These are phyloP conservation scores for Valencia hispanica DNA, from an alignment of 2,797 vertebrate genomes.

Conservation along the genomic window DNA sequence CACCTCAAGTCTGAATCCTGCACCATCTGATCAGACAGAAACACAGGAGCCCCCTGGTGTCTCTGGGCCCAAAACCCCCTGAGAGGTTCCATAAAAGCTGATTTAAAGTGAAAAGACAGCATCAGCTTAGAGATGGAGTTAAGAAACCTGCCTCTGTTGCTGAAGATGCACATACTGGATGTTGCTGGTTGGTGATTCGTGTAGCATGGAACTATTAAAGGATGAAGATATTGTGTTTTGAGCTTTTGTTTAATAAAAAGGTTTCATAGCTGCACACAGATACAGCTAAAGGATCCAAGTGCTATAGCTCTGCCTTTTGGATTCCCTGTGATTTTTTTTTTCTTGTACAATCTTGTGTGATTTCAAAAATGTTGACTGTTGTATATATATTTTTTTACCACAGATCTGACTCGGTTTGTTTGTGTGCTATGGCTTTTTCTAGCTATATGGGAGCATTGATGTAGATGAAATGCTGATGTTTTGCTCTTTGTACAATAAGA, in stretches of 20 bases:
- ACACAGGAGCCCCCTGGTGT: conserved; percentile 80
- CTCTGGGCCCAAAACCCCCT: conserved; percentile 87
- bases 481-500: not conserved
- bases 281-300: not conserved
- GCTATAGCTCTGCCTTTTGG: conserved; percentile 11
- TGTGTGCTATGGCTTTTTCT: conserved; percentile 17
- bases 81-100: conserved; percentile 60
- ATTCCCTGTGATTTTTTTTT: conserved; percentile 1
- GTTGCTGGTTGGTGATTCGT: conserved; percentile 10
- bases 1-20: conserved; percentile 61
- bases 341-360: not conserved
- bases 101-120: not conserved
- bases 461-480: conserved; percentile 7
- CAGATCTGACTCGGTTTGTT: not conserved
- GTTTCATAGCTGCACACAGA: conserved; percentile 7
- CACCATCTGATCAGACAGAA: conserved; percentile 82
- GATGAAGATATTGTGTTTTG: conserved; percentile 14
- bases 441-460: not conserved
- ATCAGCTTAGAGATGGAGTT: conserved; percentile 9
- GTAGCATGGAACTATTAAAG: conserved; percentile 2
- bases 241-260: conserved; percentile 8
- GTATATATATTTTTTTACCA: not conserved
- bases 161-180: conserved; percentile 29
- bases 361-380: conserved; percentile 1
- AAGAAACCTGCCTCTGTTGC: conserved; percentile 5